These are phyloP conservation scores for Aphis gossypii DNA, from an alignment of 1,140 invertebrate species.

Conservation along the genomic window DNA sequence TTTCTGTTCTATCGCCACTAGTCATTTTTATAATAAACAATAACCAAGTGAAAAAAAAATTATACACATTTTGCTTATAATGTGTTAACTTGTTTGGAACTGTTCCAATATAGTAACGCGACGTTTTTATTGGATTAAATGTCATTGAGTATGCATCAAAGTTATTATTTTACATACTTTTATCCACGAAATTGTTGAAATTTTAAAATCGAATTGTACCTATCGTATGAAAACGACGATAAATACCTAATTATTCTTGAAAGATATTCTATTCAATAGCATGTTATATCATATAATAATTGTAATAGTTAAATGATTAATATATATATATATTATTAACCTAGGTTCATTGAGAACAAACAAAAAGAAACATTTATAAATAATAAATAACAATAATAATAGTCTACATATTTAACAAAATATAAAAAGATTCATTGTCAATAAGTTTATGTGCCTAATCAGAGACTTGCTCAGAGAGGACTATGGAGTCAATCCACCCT, in stretches of 20 bases:
- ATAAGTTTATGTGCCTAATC: no score
- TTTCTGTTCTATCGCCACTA: slow-evolving; percentile 14
- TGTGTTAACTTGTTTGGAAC: slow-evolving; percentile 47
- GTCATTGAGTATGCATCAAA: not conserved
- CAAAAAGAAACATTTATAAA: no score
- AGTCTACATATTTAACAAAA: no score
- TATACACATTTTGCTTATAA: slow-evolving; percentile 40
- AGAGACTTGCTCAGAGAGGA: no score
- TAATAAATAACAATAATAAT: no score
- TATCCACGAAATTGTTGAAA: not conserved
- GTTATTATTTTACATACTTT: slow-evolving; percentile 32
- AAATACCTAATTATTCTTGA: not conserved
- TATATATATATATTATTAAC: no score
- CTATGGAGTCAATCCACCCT: no score
- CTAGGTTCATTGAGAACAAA: no score
- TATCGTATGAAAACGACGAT: not conserved
- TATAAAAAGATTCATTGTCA: no score
- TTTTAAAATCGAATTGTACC: not conserved
- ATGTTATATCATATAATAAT: not conserved
- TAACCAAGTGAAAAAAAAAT: slow-evolving; percentile 22
- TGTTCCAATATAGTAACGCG: slow-evolving; percentile 20
- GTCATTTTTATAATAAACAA: slow-evolving; percentile 53
- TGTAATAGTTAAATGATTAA: no score
- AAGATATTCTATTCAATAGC: not conserved
- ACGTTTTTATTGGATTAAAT: slow-evolving; percentile 39